Evolutionary conservation across 1,140 invertebrate species (phyloP).

Genomic region (Drosophila sproati): DNA sequence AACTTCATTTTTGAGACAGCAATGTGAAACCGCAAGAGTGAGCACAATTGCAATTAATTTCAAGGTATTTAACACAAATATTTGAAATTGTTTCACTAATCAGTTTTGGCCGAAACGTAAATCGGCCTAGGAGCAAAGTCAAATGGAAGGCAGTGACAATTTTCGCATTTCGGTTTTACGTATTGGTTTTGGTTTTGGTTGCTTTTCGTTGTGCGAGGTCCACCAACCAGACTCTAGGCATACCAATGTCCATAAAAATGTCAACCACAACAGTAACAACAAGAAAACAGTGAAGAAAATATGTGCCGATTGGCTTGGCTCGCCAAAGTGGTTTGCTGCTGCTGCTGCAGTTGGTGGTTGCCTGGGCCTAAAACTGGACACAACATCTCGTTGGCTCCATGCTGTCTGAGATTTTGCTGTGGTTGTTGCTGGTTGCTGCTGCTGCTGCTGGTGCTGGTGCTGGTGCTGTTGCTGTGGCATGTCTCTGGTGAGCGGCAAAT

Average conservation of each 20-base stretch:
- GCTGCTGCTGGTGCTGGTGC: conserved; percentile 53
- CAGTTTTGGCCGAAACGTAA: conserved; percentile 32
- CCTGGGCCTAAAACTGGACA: conserved; percentile 42
- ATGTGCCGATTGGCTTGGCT: conserved; percentile 43
- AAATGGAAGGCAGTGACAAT: conserved; percentile 46
- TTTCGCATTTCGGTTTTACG: conserved; percentile 37
- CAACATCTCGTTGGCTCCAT: conserved; percentile 43
- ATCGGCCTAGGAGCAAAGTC: conserved; percentile 35
- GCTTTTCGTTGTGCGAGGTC: conserved; percentile 12
- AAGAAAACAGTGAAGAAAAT: conserved; percentile 11
- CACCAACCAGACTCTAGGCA: conserved; percentile 19
- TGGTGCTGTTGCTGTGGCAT: conserved; percentile 66
- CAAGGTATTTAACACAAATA: conserved; percentile 61
- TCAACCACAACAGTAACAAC: conserved; percentile 51
- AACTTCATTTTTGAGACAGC: conserved; percentile 5
- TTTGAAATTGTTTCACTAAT: conserved; percentile 57
- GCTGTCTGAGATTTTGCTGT: conserved; percentile 59
- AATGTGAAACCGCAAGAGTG: conserved; percentile 2
- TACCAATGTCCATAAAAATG: conserved; percentile 68
- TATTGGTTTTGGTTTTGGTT: conserved; percentile 3
- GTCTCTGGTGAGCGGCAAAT: conserved; percentile 83
- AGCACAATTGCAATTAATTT: conserved; percentile 53
- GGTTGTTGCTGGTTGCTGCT: conserved; percentile 53
- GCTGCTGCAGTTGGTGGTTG: too few species aligned
- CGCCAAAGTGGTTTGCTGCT: conserved; percentile 43